Conservation (phyloP, 2,888 invertebrate species). For the Leptogaster cylindrica region DNA sequence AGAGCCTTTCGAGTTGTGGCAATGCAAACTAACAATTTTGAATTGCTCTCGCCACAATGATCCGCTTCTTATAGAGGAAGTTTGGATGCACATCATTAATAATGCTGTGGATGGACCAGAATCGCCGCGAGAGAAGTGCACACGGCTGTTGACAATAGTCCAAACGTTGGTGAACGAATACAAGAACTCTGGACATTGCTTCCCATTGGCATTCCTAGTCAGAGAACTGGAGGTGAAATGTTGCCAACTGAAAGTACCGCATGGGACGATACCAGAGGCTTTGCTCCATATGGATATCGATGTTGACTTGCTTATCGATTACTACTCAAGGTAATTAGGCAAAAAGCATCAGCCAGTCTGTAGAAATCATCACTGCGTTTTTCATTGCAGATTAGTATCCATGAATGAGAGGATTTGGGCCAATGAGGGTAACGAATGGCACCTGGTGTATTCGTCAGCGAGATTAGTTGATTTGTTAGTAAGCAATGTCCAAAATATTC, state of each 20-base stretch:
- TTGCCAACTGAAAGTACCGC: conserved; percentile 73
- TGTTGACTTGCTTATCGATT: conserved; percentile 77
- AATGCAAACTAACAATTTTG: conserved; percentile 92
- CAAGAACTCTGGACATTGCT: conserved; percentile 82
- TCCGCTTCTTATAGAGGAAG: conserved; percentile 82
- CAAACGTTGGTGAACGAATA: conserved; percentile 79
- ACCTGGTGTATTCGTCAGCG: conserved; percentile 79
- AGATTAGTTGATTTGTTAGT: conserved; percentile 75
- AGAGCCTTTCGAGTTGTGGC: conserved; percentile 87
- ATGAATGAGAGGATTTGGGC: conserved; percentile 88
- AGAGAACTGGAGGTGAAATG: conserved; percentile 79
- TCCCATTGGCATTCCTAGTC: conserved; percentile 86
- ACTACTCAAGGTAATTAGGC: conserved; percentile 69
- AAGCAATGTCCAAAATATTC: conserved; percentile 68
- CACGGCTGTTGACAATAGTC: conserved; percentile 77
- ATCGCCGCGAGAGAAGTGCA: conserved; percentile 67
- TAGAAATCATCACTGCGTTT: too few species aligned
- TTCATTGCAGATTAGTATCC: conserved; percentile 78
- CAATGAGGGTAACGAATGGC: conserved; percentile 82
- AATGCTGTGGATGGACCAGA: conserved; percentile 58
- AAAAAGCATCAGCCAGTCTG: not conserved
- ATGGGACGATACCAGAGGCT: conserved; percentile 77
- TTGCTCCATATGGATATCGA: conserved; percentile 79
- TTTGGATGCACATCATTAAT: conserved; percentile 84
- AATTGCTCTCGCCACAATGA: conserved; percentile 95